A percentile compares a stretch with the other conserved stretches of the same genome.
Conservation (phyloP, 2,888 invertebrate species). For the Linnaemya tessellans region DNA sequence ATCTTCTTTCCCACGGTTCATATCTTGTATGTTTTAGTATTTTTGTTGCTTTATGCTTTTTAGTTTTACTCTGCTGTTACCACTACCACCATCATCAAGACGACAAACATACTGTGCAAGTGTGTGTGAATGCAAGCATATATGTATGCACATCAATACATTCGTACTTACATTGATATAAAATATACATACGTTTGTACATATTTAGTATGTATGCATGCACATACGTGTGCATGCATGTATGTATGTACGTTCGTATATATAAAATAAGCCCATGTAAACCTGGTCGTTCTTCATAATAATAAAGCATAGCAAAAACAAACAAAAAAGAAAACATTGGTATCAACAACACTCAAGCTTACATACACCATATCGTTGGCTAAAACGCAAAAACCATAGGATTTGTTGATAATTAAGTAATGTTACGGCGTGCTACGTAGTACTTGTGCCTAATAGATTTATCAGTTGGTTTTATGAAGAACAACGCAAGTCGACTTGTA, state of each 20-base stretch:
- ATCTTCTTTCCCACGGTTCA: constrained; percentile 83
- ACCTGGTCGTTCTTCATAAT: constrained; percentile 65
- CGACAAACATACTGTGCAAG: constrained; percentile 12
- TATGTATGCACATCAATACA: background rate
- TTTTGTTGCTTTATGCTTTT: constrained; percentile 72
- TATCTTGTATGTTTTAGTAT: constrained; percentile 79
- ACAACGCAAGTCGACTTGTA: too few species aligned
- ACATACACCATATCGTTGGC: constrained; percentile 10
- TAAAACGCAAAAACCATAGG: background rate
- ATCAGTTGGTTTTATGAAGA: too few species aligned
- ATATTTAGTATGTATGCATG: background rate
- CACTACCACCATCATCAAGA: constrained; percentile 75
- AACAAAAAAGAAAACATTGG: constrained; percentile 47
- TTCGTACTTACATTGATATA: too few species aligned
- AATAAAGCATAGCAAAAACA: constrained; percentile 43
- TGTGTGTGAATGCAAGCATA: background rate
- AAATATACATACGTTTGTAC: background rate
- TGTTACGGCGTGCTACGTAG: background rate
- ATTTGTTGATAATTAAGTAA: background rate
- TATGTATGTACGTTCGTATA: background rate
- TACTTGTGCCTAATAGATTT: too few species aligned
- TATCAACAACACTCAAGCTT: constrained; percentile 40
- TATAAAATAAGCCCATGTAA: constrained; percentile 70
- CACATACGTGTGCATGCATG: background rate
- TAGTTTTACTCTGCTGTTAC: constrained; percentile 58